Evolutionary conservation across 1,140 invertebrate genomes (phyloP).

Genomic region (Choristoneura fumiferana): DNA sequence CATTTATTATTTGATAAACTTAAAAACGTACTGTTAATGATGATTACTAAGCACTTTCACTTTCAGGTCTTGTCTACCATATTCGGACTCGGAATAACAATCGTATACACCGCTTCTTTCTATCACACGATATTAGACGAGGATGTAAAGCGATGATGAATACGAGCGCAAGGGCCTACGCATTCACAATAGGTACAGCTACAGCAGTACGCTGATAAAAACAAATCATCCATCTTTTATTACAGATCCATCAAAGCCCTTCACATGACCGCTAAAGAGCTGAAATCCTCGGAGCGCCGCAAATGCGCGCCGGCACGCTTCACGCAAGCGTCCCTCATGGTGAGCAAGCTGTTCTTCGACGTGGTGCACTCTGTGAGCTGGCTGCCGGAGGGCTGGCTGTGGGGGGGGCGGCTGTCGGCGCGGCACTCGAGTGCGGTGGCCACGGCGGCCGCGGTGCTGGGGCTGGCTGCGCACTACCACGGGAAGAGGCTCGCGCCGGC

Average conservation of each 20-base stretch:
- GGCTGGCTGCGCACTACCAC: conserved; percentile 52
- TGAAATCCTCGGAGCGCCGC: conserved; percentile 36
- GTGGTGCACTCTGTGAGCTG: conserved; percentile 58
- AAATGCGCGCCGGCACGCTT: conserved; percentile 56
- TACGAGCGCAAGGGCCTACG: no score
- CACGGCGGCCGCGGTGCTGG: conserved; percentile 46
- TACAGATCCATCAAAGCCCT: conserved; percentile 54
- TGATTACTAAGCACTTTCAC: no score
- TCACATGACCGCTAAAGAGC: conserved; percentile 36
- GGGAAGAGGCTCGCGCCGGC: conserved; percentile 42
- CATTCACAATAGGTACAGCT: no score
- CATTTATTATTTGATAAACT: no score
- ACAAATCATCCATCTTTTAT: conserved; percentile 14
- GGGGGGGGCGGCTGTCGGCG: conserved; percentile 44
- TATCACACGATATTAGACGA: no score
- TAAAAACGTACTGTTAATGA: no score
- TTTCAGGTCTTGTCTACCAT: no score
- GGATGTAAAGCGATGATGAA: no score
- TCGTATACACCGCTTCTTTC: no score
- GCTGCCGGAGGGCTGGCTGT: conserved; percentile 60
- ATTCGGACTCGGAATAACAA: no score
- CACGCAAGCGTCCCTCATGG: conserved; percentile 47
- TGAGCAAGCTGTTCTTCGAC: conserved; percentile 53
- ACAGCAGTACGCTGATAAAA: no score
- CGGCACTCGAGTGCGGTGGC: conserved; percentile 43